Conservation (phyloP, 2,113 vertebrate genomes). For the Alosa alosa region DNA sequence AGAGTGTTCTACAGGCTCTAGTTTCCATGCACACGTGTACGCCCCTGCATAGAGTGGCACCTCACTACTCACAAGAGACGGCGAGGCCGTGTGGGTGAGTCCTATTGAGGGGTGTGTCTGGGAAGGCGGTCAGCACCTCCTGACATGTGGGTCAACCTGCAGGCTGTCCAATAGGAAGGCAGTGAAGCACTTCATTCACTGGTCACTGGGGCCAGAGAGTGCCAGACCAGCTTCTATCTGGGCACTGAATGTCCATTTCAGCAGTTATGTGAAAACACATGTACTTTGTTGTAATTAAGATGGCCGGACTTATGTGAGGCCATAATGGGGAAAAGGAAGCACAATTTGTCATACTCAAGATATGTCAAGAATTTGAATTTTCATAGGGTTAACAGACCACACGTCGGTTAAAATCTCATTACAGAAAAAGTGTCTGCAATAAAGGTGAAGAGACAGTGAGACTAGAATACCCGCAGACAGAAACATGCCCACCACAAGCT, state of each 20-base stretch:
- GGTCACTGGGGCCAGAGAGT: not conserved
- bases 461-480: not conserved
- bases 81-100: conserved; percentile 36
- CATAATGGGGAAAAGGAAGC: too few relatives aligned
- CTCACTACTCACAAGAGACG: conserved; percentile 55
- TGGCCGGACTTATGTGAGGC: too few relatives aligned
- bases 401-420: not conserved
- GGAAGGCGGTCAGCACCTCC: conserved; percentile 33
- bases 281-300: too few relatives aligned
- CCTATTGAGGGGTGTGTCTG: conserved; percentile 18
- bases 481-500: not conserved
- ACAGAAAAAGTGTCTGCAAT: not conserved
- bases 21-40: conserved; percentile 40
- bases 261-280: not conserved
- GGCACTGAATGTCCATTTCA: not conserved
- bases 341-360: too few relatives aligned
- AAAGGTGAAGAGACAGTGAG: not conserved
- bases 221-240: not conserved
- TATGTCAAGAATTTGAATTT: not conserved
- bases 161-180: conserved; percentile 11
- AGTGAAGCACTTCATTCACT: not conserved
- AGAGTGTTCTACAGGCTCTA: conserved; percentile 51
- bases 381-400: not conserved
- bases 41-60: conserved; percentile 47
- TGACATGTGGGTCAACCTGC: conserved; percentile 31